Evolutionary conservation across 2,888 invertebrate genomes (phyloP), one percentile per base, ranked within the genome.

Genomic region (Mythimna ferrago): DNA sequence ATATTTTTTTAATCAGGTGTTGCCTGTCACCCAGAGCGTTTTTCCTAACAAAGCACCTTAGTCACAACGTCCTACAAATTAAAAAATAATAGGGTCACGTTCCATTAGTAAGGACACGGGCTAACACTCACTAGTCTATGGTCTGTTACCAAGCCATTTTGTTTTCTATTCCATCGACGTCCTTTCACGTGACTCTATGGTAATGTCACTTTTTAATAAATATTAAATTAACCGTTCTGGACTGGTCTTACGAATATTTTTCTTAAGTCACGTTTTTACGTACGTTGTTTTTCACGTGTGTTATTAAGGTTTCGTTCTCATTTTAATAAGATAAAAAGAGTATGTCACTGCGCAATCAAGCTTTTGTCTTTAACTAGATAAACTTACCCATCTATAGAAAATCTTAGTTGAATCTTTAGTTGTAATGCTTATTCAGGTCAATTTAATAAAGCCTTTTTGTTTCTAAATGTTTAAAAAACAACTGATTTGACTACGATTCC

Each of bases 141-240:
- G 51, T 38, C 38, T 71, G 73, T 76, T 76, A 54, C 69, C 48
- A 80, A 73, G 77, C 56, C 38, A 56, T 80, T 74, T 81, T 77
- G 57, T 80, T 85, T 82, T 83, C 66, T 51, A 61, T 66, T 66
- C 57, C 35, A 82, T 67, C 73, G 67, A 60, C 66, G 66, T 65
- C 44, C 26, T 32, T 84, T 86, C 88, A 88, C 88, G 88, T 88
- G 88, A 86, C 71, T 61, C n/a, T 69, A 88, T 89, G 87, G 56
- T 84, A 86, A 88, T 87, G 48, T 44, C 4, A 51, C 7, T 74
- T 71, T 26, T 67, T 78, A 81, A 67, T 78, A 74, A 73, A 79
- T 77, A 41, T 64, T 66, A 66, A 77, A 73, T 73, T 76, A 76
- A 75, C 48, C 70, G 16, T 74, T 76, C 64, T 70, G 38, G 63